Evolutionary conservation across 2,888 invertebrate species (phyloP), one percentile per base, ranked within the genome.

Genomic region (Dynastes tityus): DNA sequence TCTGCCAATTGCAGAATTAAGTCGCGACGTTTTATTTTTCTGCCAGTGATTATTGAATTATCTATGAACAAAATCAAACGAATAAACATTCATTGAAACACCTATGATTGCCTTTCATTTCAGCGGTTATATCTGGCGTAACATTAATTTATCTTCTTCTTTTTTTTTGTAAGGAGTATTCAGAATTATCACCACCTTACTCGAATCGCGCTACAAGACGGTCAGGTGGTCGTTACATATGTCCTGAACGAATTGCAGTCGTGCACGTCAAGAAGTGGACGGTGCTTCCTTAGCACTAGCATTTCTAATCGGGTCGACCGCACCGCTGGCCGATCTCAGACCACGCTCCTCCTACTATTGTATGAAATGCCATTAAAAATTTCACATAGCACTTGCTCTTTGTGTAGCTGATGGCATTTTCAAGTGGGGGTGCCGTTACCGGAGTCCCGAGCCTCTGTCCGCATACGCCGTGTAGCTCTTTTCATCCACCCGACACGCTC

Each of bases 351-450:
- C 84, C 83, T 78, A 81, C 83, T 81, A 86, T 86, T 86, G 84
- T 85, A 83, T 81, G 83, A 86, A 86, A 86, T 86, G 86, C 84
- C 86, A 86, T 86, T 85, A 86, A 86, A 86, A 86, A 85, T 85
- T 85, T 85, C 85, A 85, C 84, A 85, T 84, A 82, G 84, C 85
- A 85, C 85, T 85, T 84, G 85, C 83, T 84, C 84, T 85, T 84
- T 85, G 84, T 84, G 83, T 82, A 80, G 80, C 81, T 73, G 83
- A 83, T 85, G 85, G 85, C 85, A 85, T 85, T 85, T 82, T 82
- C 81, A 83, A 83, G 83, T 80, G 81, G 82, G 83, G 82, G 80
- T 80, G 76, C 80, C 82, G 81, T 68, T 83, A 80, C 81, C 80
- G 78, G 83, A 82, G 82, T 81, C 80, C 78, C 71, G 79, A 79